Evolutionary conservation across 2,888 invertebrate species (phyloP).

Genomic region (Camptogramma bilineatum): DNA sequence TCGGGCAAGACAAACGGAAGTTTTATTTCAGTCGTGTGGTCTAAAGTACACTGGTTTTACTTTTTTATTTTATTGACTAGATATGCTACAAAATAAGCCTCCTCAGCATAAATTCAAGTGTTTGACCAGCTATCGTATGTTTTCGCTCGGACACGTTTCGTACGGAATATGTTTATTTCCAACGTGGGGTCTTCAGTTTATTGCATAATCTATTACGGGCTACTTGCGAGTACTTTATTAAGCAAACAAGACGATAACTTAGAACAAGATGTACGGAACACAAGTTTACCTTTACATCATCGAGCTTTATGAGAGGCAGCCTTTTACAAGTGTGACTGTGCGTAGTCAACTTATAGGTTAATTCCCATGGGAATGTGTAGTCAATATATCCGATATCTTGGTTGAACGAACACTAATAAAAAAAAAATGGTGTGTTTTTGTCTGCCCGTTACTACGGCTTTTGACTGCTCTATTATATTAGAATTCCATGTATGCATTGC

Average conservation of each 20-base stretch:
- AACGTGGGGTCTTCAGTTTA: conserved; percentile 21
- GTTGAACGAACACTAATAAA: too few relatives aligned
- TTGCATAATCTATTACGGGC: conserved; percentile 25
- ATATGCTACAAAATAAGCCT: neutral
- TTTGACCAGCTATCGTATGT: conserved; percentile 25
- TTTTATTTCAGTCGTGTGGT: too few relatives aligned
- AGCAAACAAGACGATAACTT: conserved; percentile 17
- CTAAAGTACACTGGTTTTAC: too few relatives aligned
- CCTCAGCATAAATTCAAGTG: neutral
- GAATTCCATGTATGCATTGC: too few relatives aligned
- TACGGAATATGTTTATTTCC: conserved; percentile 24
- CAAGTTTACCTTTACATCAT: neutral
- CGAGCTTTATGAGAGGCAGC: neutral
- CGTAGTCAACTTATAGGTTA: too few relatives aligned
- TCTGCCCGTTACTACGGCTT: too few relatives aligned
- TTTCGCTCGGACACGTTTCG: conserved; percentile 22
- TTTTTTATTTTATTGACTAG: too few relatives aligned
- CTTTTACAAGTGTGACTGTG: neutral
- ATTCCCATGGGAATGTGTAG: too few relatives aligned
- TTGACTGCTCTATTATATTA: too few relatives aligned
- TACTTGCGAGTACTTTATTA: conserved; percentile 10
- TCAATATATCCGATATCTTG: too few relatives aligned
- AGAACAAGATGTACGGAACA: conserved; percentile 1
- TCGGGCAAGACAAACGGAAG: too few relatives aligned
- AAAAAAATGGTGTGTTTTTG: too few relatives aligned